Evolutionary conservation across 2,888 invertebrate genomes (phyloP), one percentile per base, ranked within the genome.

Genomic region (Netelia fuscicornis): DNA sequence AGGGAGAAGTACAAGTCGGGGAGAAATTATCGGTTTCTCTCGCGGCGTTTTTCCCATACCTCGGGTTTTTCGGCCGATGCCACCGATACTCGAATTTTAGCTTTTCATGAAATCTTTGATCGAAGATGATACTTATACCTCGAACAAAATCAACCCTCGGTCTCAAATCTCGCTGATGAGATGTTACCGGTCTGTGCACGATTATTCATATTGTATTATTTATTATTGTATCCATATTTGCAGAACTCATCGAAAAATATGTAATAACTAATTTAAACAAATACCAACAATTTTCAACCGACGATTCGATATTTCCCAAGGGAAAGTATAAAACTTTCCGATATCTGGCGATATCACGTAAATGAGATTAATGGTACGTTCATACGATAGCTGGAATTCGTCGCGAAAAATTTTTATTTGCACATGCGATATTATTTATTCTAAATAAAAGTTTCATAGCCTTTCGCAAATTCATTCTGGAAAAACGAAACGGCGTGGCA

Each of bases 21-120:
- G 60, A 37, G 80, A 82, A 89, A 89, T 89, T 89, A 88, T 89
- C 89, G 86, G 48, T 64, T n/a, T 17, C 23, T 54, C 75, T 30
- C 81, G 48, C 81, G 78, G 74, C 83, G 81, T 75, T 78, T 85
- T 54, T 85, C 87, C 17, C n/a, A 86, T 84, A 87, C 85, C 37
- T 25, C 48, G 25, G 64, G 64, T 37, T 75, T 75, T 75, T 64
- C 62, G 23, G 48, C 62, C 74, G 62, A 62, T 42, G 20, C 13
- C 23, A 48, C 20, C 60, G 62, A 62, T 44, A 48, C 74, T 62
- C 44, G 60, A 58, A 23, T 25, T 23, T 62, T 48, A 52, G 62
- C 74, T 62, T 17, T 25, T 25, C 62, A 30, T 20, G 62, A 74
- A 62, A 62, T 60, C 48, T 23, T 6, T 74, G 48, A 74, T 74